Evolutionary conservation across 1,140 invertebrate species (phyloP), one percentile per base, ranked within the genome.

Genomic region (Zophobas morio): DNA sequence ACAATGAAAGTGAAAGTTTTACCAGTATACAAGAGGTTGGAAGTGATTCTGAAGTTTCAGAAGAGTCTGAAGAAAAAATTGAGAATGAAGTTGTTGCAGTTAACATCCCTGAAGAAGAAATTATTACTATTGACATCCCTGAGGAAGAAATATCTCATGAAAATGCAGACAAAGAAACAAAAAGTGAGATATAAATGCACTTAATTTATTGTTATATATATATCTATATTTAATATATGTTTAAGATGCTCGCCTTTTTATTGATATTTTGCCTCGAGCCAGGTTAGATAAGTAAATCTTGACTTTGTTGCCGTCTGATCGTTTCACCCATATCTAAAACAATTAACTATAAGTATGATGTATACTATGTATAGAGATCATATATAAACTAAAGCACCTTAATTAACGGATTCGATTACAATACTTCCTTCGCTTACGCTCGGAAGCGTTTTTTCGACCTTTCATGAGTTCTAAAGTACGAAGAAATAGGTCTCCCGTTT

Each of bases 281-380:
- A 99, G 85, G 82, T 97, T 94, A 4, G 93, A 92, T 70, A 95
- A 89, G 84, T 92, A 95, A 84, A 99, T 96, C 83, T 93, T 90
- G 1, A 96, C 89, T 88, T 97, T 96, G 72, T 88, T 90, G 70
- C 92, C 92, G 82, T 97, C 94, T 20, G 92, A 90, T 86, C 96
- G 96, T 82, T 97, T 95, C 1, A 99, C 94, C 91, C 93, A 97
- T 83, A 98, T 93, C 96, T 97, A 86, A 32, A 91, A 91, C 80
- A 78, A 84, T 60, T 51, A 47, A 66, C 66, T 76, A 76, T 70
- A 70, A 63, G 34, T 79, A 8, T 47, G 74, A 54, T 20, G 40
- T 75, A 32, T 42, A 75, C 56, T 35, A 3, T 6, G 1, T 75
- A 39, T 80, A 80, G 66, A 54, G 53, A 74, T 75, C 32, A n/a